phyloP scores from a whole-genome alignment of 1,140 invertebrate species.

The Pseudobourletiella spinata region DNA sequence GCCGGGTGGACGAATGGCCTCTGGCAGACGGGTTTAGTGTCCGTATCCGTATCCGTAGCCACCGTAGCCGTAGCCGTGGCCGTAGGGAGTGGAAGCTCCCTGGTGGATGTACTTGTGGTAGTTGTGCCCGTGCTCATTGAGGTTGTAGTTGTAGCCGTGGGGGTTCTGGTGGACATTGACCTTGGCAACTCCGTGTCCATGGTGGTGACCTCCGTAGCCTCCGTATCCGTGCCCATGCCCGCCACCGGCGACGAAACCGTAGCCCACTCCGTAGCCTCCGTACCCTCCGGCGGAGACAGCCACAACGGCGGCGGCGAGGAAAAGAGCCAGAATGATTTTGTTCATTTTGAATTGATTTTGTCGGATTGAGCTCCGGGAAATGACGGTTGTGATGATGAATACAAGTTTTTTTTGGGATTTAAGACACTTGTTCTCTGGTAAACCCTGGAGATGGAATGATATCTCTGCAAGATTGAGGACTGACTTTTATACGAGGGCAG shows the following conservation, averaged over 20 bases:
- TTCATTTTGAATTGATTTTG: slow-evolving; percentile 5
- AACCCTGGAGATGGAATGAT: too few species aligned
- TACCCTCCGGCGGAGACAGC: not conserved
- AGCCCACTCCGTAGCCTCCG: slow-evolving; percentile 1
- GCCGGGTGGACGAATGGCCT: too few species aligned
- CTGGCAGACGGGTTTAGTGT: too few species aligned
- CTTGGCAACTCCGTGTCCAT: slow-evolving; percentile 2
- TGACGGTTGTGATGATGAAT: too few species aligned
- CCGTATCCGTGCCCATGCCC: not conserved
- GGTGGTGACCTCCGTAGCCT: slow-evolving; percentile 10
- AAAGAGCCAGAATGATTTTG: slow-evolving; percentile 3
- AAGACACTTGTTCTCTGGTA: too few species aligned
- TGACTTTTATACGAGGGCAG: too few species aligned
- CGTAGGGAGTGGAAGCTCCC: not conserved
- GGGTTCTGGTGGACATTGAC: slow-evolving; percentile 10
- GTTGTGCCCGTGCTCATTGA: slow-evolving; percentile 10
- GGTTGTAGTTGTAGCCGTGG: slow-evolving; percentile 13
- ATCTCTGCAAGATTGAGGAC: too few species aligned
- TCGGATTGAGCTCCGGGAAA: too few species aligned
- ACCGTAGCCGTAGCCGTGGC: slow-evolving; percentile 1
- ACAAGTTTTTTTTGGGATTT: too few species aligned
- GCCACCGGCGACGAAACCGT: slow-evolving; percentile 6
- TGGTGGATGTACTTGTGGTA: slow-evolving; percentile 16
- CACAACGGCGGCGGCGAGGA: not conserved
- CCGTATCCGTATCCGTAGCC: slow-evolving; percentile 11